A percentile compares a stretch with the other conserved stretches of the same genome.
Conservation (phyloP, 2,113 vertebrate genomes). For the Neotragus pygmaeus region DNA sequence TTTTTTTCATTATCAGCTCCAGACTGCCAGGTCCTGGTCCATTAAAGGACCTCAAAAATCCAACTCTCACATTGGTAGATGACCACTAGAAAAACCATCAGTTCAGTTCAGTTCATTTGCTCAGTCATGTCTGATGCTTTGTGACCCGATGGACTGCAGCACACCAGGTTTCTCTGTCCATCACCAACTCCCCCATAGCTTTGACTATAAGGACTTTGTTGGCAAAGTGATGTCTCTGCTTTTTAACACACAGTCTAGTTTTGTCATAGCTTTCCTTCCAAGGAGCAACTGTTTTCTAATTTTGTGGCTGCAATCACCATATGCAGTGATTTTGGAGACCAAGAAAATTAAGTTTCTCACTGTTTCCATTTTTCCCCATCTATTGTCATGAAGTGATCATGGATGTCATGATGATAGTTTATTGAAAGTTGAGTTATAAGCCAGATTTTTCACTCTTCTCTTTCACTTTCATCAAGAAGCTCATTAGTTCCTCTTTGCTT, state of each 20-base stretch:
- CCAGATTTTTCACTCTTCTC: background rate
- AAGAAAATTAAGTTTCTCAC: background rate
- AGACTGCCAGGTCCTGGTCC: no score
- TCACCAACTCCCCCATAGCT: background rate
- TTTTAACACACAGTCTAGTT: background rate
- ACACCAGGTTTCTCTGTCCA: background rate
- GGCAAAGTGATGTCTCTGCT: background rate
- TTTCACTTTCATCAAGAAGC: background rate
- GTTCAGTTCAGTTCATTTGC: background rate
- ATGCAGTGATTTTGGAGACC: background rate
- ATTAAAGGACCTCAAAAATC: no score
- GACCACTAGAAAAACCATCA: background rate
- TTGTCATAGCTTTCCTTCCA: background rate
- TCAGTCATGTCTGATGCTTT: background rate
- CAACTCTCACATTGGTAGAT: background rate
- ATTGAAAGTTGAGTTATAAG: background rate
- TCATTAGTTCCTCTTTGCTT: background rate
- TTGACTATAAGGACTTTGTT: background rate
- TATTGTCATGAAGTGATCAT: background rate
- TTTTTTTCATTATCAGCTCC: fast-evolving
- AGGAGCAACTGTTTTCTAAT: background rate
- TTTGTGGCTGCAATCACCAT: background rate
- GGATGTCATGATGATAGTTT: background rate
- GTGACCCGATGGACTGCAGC: background rate
- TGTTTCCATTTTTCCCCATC: background rate